Base-by-base conservation (phyloP, 2,888 invertebrate species). In the Amaurobius ferox region DNA sequence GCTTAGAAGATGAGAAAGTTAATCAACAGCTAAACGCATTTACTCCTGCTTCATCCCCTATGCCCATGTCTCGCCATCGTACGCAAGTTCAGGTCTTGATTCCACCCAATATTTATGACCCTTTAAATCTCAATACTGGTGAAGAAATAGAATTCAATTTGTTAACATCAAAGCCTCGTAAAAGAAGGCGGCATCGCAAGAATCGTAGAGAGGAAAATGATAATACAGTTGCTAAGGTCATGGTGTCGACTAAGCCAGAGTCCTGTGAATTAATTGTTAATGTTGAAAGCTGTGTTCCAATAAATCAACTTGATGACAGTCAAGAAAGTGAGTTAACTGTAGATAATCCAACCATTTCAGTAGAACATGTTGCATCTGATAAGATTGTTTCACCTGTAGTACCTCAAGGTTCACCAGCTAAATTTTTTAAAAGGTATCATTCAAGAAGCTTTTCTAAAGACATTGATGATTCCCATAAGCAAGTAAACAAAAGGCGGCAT, bases 361-460 rank as follows among this genome's bases (percentile, higher is more conserved):
- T 32, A 16, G 80, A 74, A 23, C n/a, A 44, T 23, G 35, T n/a
- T 13, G 16, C 28, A 3, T 19, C 40, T 11, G 97, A 97, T 91
- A 96, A 96, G 92, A 97, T 97, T 89, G 97, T 97, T 16, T 97
- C 96, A 90, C 97, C 97, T 0, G 97, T 97, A 40, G 95, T 97
- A 83, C 96, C 96, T 9, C 97, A 97, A 91, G 96, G 96, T 0
- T 96, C 96, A 1, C 89, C 89, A 61, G 88, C 86, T 73, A 90
- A 81, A 67, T 55, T 73, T 29, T 48, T 55, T 40, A 40, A 77
- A 30, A 73, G 90, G 28, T 89, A 89, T 48, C 78, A 89, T 13
- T 83, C 85, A 23, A 87, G 81, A 64, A 88, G 87, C 67, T 26
- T 85, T 44, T 85, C 86, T 0, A 77, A 64, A 67, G 79, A 83